phyloP scores from a whole-genome alignment of 2,113 vertebrate species.

The Prietella phreatophila region DNA sequence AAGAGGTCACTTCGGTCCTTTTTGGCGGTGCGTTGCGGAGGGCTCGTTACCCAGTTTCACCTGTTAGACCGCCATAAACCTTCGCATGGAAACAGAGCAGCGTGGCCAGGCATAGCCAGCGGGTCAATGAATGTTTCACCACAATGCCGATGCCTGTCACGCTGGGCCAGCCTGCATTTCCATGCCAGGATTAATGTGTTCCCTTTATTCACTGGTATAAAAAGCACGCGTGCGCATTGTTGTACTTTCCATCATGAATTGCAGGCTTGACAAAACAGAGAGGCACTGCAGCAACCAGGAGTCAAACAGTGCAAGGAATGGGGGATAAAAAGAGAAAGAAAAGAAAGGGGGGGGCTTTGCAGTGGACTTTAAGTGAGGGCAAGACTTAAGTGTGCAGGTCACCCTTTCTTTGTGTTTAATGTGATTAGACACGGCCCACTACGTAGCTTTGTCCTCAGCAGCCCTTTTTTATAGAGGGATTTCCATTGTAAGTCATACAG shows the following conservation, averaged over 20 bases:
- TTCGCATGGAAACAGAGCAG: background rate
- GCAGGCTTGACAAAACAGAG: background rate
- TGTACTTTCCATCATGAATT: background rate
- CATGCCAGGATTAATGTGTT: background rate
- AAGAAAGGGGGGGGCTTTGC: background rate
- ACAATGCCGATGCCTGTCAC: background rate
- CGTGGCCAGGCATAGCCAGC: background rate
- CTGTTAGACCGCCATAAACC: background rate
- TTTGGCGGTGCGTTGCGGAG: background rate
- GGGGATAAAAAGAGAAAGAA: background rate
- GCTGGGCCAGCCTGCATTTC: background rate
- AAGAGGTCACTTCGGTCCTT: background rate
- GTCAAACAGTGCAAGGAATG: background rate
- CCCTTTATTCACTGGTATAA: background rate
- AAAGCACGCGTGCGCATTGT: background rate
- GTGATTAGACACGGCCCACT: constrained; percentile 63
- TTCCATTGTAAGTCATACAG: constrained; percentile 66
- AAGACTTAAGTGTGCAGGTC: background rate
- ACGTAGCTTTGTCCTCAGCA: constrained; percentile 61
- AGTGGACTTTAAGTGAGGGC: background rate
- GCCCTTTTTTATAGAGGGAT: constrained; percentile 60
- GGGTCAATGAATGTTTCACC: background rate
- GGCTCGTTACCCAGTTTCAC: background rate
- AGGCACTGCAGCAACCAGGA: background rate
- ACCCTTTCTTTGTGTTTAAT: constrained; percentile 59